Evolutionary conservation across 2,797 vertebrate genomes (phyloP), one percentile per base, ranked within the genome.

Genomic region (Caiman crocodilus): DNA sequence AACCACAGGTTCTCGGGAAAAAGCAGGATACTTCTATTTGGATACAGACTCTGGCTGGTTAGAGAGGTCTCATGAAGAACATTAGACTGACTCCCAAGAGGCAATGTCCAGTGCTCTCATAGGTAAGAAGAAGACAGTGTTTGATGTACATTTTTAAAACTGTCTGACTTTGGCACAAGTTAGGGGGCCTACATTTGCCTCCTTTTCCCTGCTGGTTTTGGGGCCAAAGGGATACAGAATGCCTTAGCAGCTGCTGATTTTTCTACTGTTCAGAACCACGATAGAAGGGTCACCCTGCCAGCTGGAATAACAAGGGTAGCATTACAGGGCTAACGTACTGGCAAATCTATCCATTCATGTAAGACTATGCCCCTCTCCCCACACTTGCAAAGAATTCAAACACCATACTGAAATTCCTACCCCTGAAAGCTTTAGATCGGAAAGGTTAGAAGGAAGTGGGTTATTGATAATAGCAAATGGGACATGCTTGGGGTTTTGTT

Each of bases 221-320:
- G 13, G 80, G 15, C 4, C 63, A 90, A 67, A 88, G 79, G 81
- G 90, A 7, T 26, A 90, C 84, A 56, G 90, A 91, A 64, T 85
- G 69, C 25, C 84, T 69, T 50, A 90, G 84, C 94, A 90, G 91
- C 90, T 96, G 94, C 67, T 86, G 25, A 35, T 1, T 67, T 82
- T 95, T 78, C 94, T 50, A 50, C 42, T 94, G 94, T 94, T 95
- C 83, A 79, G 88, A 82, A 87, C 76, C 76, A 85, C 90, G n/a
- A 63, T 64, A 77, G 73, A 82, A 79, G 88, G 87, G 93, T 94
- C 93, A 89, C 84, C 83, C 91, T 35, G 4, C 94, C 96, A 96
- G 93, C 94, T 96, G 95, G 87, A 95, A 95, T 94, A 95, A 96
- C 94, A 96, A 21, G 75, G 94, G 86, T 95, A 95, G 88, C 81